Evolutionary conservation across 1,140 invertebrate species (phyloP).

Genomic region (Drosophila pseudoobscura): DNA sequence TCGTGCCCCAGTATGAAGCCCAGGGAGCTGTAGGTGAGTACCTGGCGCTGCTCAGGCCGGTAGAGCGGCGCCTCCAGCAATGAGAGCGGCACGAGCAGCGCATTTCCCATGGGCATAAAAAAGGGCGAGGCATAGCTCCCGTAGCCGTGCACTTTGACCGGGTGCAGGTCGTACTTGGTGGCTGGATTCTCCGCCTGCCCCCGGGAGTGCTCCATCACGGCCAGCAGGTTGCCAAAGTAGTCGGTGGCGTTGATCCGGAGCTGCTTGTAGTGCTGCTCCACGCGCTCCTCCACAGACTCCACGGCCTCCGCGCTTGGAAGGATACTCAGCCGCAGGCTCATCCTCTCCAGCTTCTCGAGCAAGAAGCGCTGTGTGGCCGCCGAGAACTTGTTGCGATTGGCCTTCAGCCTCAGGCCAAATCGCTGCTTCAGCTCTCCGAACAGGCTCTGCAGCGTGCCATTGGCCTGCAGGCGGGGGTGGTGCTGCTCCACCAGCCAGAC

Average conservation of each 20-base stretch:
- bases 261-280: conserved; percentile 24
- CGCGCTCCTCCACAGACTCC: neutral
- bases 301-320: conserved; percentile 20
- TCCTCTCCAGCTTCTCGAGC: conserved; percentile 35
- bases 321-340: conserved; percentile 43
- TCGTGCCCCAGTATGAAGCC: conserved; percentile 61
- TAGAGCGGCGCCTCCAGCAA: conserved; percentile 41
- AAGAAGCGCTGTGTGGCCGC: conserved; percentile 3
- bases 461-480: neutral
- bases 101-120: conserved; percentile 25
- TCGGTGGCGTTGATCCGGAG: conserved; percentile 26
- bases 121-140: conserved; percentile 51
- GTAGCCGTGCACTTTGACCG: conserved; percentile 10
- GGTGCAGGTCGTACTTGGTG: neutral
- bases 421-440: conserved; percentile 42
- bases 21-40: conserved; percentile 40
- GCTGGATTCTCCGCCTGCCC: neutral
- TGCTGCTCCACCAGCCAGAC: conserved; percentile 47
- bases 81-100: conserved; percentile 47
- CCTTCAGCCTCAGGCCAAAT: conserved; percentile 20
- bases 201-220: conserved; percentile 1
- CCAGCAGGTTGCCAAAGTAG: conserved; percentile 46
- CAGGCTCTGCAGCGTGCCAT: conserved; percentile 21
- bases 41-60: conserved; percentile 1
- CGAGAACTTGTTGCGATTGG: conserved; percentile 41